Base-by-base conservation (phyloP, 2,888 invertebrate genomes). In the Allolobophora icterica region DNA sequence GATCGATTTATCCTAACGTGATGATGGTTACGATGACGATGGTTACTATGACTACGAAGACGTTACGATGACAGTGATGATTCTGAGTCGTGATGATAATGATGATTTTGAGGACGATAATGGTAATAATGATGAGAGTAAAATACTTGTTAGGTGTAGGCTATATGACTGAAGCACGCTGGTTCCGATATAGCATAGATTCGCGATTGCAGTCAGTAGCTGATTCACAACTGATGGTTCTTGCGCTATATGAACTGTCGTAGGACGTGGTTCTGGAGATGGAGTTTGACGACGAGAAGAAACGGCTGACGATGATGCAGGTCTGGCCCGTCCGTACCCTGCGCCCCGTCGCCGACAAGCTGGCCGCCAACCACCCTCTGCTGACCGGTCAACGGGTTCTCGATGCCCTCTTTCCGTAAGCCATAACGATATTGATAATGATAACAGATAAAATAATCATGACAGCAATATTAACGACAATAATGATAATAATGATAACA, bases 271-370 rank as follows among this genome's bases (percentile, higher is more conserved):
- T 99, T 91, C 96, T 99, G 94, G 99, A 99, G 96, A 98, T 98
- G 0, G 99, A 99, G 96, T 99, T 99, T 96, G 99, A 99, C 96
- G 99, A 99, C 34, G 98, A 99, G 95, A 97, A 97, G 95, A 97
- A 97, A 92, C 97, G 98, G 95, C 98, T 97, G 96, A 97, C 97
- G 92, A 99, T 99, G 99, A 96, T 99, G 96, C 99, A 99, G 96
- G 98, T 99, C 93, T 99, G 99, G 99, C 99, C 99, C 17, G 99
- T 99, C 94, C 97, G 99, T 95, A 98, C 98, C 96, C 98, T 99
- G 92, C 97, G 99, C 93, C 99, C 99, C 84, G 97, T 97, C 92
- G 98, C 98, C 34, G 99, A 99, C 96, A 99, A 99, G 96, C 96
- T 99, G 94, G 99, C 99, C 92, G 99, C 99, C 94, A 99, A 99